A percentile compares a stretch with the other conserved stretches of the same genome.
Evolutionary conservation across 2,113 vertebrate genomes (phyloP).

Genomic region (Rhegmatorhina hoffmannsi): DNA sequence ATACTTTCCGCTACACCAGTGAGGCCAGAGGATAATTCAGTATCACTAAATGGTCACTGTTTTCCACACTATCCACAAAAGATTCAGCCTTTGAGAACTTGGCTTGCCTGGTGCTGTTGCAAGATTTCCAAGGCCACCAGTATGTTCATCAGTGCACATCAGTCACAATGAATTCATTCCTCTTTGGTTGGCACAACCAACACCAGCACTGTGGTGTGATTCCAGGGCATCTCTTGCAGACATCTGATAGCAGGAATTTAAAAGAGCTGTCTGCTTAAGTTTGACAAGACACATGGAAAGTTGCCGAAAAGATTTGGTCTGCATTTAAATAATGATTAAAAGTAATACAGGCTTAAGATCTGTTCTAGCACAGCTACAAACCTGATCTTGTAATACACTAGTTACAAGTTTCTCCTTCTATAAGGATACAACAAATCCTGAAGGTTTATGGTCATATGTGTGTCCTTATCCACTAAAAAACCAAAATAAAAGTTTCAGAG

Average conservation of each 20-base stretch:
- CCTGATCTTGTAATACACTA: neutral
- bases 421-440: neutral
- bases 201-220: neutral
- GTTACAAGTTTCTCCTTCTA: neutral
- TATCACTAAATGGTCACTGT: neutral
- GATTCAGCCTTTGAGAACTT: slow-evolving; percentile 11
- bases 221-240: neutral
- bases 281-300: neutral
- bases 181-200: neutral
- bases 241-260: neutral
- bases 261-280: neutral
- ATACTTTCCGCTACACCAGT: neutral
- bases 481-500: neutral
- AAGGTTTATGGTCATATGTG: neutral
- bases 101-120: neutral
- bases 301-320: neutral
- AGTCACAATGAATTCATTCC: neutral
- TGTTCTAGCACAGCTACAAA: neutral
- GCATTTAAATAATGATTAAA: neutral
- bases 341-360: neutral
- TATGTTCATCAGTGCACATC: neutral
- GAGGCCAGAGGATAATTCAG: neutral
- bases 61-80: slow-evolving; percentile 12
- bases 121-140: neutral
- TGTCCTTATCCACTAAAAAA: neutral